These are phyloP conservation scores for Coryphaenoides rupestris DNA, from an alignment of 2,113 vertebrate species.

Conservation along the genomic window DNA sequence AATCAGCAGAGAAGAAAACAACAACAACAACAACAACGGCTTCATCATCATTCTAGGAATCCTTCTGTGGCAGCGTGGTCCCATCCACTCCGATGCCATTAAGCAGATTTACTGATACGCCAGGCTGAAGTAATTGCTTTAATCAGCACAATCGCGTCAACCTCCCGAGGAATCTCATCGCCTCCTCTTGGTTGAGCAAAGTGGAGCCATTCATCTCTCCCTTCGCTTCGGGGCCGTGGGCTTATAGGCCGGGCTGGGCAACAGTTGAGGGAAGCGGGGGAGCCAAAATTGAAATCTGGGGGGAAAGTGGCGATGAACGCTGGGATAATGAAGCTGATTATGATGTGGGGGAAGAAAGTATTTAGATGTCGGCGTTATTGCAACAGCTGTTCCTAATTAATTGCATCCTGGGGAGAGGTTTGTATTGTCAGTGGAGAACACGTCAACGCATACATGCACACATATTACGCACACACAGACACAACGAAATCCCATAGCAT, in stretches of 20 bases:
- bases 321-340: constrained; percentile 39
- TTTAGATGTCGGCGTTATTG: constrained; percentile 49
- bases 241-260: constrained; percentile 6
- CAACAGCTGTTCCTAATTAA: constrained; percentile 46
- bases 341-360: constrained; percentile 36
- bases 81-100: constrained; percentile 31
- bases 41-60: constrained; percentile 25
- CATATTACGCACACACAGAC: neutral
- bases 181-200: constrained; percentile 16
- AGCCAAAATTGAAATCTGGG: constrained; percentile 47
- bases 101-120: constrained; percentile 56
- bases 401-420: constrained; percentile 26
- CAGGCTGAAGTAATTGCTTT: constrained; percentile 59
- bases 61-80: constrained; percentile 16
- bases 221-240: constrained; percentile 37
- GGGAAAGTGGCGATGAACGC: constrained; percentile 16
- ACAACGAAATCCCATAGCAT: neutral
- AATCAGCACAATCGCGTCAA: constrained; percentile 55
- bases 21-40: too few relatives aligned
- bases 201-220: constrained; percentile 40
- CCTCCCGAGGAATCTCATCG: constrained; percentile 41
- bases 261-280: constrained; percentile 13
- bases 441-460: neutral
- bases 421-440: constrained; percentile 12
- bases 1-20: too few relatives aligned